phyloP scores from a whole-genome alignment of 2,888 invertebrate genomes.

The Caenorhabditis macrosperma region DNA sequence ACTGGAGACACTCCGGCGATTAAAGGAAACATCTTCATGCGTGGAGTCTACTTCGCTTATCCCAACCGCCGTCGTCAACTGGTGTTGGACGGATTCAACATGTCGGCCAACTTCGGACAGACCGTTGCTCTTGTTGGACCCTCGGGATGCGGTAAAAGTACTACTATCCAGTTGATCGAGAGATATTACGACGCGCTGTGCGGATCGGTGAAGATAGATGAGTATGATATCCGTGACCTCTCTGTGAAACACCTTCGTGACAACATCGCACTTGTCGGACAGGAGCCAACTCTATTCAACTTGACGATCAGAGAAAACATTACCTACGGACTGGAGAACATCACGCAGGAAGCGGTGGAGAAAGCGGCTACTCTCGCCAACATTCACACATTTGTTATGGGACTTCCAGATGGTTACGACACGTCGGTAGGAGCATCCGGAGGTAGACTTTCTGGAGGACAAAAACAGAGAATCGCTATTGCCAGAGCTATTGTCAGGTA shows the following conservation, averaged over 20 bases:
- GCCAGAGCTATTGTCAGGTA: conserved; percentile 71
- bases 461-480: conserved; percentile 73
- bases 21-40: conserved; percentile 85
- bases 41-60: conserved; percentile 88
- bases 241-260: conserved; percentile 68
- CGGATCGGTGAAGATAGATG: conserved; percentile 80
- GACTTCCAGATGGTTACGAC: conserved; percentile 79
- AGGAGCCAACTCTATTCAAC: conserved; percentile 81
- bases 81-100: conserved; percentile 73
- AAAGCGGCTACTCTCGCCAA: conserved; percentile 80
- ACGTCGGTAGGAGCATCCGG: conserved; percentile 70
- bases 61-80: conserved; percentile 86
- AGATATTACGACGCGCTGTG: conserved; percentile 80
- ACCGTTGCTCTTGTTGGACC: conserved; percentile 81
- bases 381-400: conserved; percentile 81
- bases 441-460: conserved; percentile 70
- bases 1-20: conserved; percentile 77
- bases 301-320: conserved; percentile 80
- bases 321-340: conserved; percentile 79
- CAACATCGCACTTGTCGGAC: conserved; percentile 80
- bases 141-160: conserved; percentile 81
- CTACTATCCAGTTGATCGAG: conserved; percentile 81
- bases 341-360: conserved; percentile 70
- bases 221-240: conserved; percentile 71
- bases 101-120: conserved; percentile 78